A percentile compares a stretch with the other conserved stretches of the same genome.
Evolutionary conservation across 2,797 vertebrate species (phyloP).

Genomic region (Cyprinodon diabolis): DNA sequence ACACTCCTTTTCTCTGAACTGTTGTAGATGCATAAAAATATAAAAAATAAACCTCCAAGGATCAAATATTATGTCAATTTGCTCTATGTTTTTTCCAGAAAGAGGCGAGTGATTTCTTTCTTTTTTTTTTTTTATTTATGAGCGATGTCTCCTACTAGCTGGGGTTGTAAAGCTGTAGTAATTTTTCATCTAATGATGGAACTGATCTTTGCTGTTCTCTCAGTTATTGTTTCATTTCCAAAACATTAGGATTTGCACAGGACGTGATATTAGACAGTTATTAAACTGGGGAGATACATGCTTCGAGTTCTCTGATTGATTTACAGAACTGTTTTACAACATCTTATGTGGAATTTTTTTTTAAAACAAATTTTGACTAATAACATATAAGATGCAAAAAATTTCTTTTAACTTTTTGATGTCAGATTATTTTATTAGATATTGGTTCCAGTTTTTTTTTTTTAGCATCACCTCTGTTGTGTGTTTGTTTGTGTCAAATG

Average conservation of each 20-base stretch:
- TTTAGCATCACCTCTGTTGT: slow-evolving; percentile 10
- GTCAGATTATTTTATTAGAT: not conserved
- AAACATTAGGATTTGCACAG: slow-evolving; percentile 14
- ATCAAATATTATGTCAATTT: slow-evolving; percentile 60
- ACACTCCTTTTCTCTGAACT: slow-evolving; percentile 40
- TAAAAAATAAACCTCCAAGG: slow-evolving; percentile 22
- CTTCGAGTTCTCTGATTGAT: not conserved
- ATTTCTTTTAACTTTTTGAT: not conserved
- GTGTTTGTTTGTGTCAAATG: slow-evolving; percentile 16
- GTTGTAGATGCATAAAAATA: slow-evolving; percentile 35
- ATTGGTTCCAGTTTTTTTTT: not conserved
- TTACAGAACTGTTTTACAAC: not conserved
- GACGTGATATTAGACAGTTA: not conserved
- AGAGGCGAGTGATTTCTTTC: not conserved
- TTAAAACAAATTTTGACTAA: slow-evolving; percentile 7
- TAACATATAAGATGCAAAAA: no score
- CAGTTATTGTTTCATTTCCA: not conserved
- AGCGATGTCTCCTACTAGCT: slow-evolving; percentile 33
- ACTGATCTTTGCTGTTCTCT: not conserved
- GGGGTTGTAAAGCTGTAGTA: slow-evolving; percentile 18
- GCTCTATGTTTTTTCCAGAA: slow-evolving; percentile 39
- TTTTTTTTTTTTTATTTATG: slow-evolving; percentile 62
- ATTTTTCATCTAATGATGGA: slow-evolving; percentile 41
- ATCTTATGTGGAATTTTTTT: not conserved
- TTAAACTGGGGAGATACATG: not conserved